phyloP scores from a whole-genome alignment of 2,888 invertebrate species.

The Chloromyia formosa region DNA sequence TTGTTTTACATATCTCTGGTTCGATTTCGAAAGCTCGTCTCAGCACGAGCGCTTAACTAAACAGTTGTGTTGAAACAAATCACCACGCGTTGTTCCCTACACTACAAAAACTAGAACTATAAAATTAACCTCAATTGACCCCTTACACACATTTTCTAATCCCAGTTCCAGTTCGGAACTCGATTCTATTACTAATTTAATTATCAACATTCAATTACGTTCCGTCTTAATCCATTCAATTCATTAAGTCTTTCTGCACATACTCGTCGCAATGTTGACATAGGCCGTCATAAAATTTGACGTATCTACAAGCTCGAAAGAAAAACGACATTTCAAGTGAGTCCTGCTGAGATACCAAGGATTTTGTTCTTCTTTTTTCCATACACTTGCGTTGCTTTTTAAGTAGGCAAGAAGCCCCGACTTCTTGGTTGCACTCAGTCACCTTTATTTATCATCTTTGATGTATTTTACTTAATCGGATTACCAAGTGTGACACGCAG shows the following conservation, averaged over 20 bases:
- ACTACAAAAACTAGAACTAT: too few species aligned
- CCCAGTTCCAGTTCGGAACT: too few species aligned
- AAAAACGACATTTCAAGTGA: not conserved
- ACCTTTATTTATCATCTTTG: conserved; percentile 9
- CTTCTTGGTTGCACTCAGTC: not conserved
- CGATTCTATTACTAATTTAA: not conserved
- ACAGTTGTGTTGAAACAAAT: too few species aligned
- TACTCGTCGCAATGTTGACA: conserved; percentile 4
- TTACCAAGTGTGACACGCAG: conserved; percentile 26
- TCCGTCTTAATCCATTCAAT: not conserved
- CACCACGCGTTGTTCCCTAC: too few species aligned
- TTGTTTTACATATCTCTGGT: too few species aligned
- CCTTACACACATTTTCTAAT: too few species aligned
- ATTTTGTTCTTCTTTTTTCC: not conserved
- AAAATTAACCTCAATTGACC: too few species aligned
- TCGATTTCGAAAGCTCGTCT: too few species aligned
- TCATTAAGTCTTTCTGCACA: not conserved
- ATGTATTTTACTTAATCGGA: conserved; percentile 41
- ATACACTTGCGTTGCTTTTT: too few species aligned
- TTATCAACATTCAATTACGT: not conserved
- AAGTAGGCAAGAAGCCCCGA: not conserved
- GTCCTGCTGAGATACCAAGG: not conserved
- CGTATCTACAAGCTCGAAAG: not conserved
- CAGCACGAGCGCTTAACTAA: too few species aligned
- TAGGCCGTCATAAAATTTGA: not conserved